Evolutionary conservation across 2,797 vertebrate species (phyloP), one percentile per base, ranked within the genome.

Genomic region (Sebastes itinus): DNA sequence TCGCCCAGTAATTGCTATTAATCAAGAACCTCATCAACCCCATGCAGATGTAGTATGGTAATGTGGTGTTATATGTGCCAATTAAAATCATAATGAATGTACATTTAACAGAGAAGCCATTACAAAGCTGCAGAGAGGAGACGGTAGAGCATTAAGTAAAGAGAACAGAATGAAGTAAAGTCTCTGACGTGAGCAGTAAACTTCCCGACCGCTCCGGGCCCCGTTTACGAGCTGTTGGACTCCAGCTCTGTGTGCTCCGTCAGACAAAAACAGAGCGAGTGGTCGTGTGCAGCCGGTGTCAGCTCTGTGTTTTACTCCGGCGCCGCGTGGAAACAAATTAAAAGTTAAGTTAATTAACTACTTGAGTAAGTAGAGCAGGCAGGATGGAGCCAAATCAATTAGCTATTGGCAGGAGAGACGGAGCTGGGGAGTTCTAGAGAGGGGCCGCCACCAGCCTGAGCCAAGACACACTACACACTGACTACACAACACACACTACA

Each of bases 261-360:
- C 25, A 10, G 69, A 81, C 64, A 74, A 54, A 87, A 78, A 83
- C 70, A 69, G 62, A 62, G 38, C 1, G 78, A 86, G 81, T 78
- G 86, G 81, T 80, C 75, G 23, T 16, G 55, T 42, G 20, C 75
- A 82, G 85, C 80, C 73, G 75, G 75, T 59, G 83, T 87, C 84
- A 75, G 77, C 88, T 90, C 85, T 74, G 58, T 84, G 81, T 84
- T 89, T 84, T 72, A 86, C 54, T 42, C 73, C 9, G 56, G 66
- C 85, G 8, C 85, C 32, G 86, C 72, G 84, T 83, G 83, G 77
- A 89, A 83, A 86, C 70, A 52, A 93, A 94, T 95, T 92, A 91
- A 94, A 93, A 93, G 91, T 93, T 90, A 88, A 94, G 91, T 93
- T 93, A 94, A 94, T 94, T 92, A 94, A 94, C 91, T 92, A 90